phyloP scores from a whole-genome alignment of 2,797 vertebrate genomes.

The Gadopsis marmoratus region DNA sequence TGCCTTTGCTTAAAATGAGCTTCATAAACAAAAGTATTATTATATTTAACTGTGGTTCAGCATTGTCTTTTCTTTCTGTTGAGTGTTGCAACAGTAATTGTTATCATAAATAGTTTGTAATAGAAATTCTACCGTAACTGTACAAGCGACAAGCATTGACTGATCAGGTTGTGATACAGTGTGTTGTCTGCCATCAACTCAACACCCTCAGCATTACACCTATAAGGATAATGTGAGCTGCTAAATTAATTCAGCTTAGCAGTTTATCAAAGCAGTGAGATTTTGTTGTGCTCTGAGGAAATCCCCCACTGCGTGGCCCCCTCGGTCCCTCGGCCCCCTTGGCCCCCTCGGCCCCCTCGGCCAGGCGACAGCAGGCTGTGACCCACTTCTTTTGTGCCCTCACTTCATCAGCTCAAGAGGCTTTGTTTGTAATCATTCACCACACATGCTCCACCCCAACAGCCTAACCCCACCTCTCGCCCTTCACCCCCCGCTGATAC shows the following conservation, averaged over 20 bases:
- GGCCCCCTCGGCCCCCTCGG: too few species aligned
- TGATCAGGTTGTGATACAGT: background rate
- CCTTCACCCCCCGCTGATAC: slow-evolving; percentile 9
- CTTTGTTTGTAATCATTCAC: slow-evolving; percentile 78
- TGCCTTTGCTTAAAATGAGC: too few species aligned
- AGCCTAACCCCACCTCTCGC: slow-evolving; percentile 31
- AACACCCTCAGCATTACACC: slow-evolving; percentile 36
- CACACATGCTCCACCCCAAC: slow-evolving; percentile 20
- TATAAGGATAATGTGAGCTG: slow-evolving; percentile 56
- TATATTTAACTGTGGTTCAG: background rate
- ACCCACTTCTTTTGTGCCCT: slow-evolving; percentile 80
- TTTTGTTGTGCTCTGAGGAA: slow-evolving; percentile 55
- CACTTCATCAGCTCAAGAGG: slow-evolving; percentile 69
- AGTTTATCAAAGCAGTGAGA: slow-evolving; percentile 47
- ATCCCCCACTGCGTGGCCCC: slow-evolving; percentile 33
- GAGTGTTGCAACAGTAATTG: background rate
- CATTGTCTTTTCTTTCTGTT: background rate
- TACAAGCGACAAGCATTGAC: background rate
- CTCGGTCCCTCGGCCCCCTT: too few species aligned
- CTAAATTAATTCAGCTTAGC: slow-evolving; percentile 43
- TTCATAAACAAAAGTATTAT: background rate
- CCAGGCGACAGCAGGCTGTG: slow-evolving; percentile 52
- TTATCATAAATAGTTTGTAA: background rate
- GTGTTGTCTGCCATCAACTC: slow-evolving; percentile 21
- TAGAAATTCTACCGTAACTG: background rate